phyloP scores from a whole-genome alignment of 37 sponge, comb jelly and placozoan genomes.

The Halisarca cf. caerulea region DNA sequence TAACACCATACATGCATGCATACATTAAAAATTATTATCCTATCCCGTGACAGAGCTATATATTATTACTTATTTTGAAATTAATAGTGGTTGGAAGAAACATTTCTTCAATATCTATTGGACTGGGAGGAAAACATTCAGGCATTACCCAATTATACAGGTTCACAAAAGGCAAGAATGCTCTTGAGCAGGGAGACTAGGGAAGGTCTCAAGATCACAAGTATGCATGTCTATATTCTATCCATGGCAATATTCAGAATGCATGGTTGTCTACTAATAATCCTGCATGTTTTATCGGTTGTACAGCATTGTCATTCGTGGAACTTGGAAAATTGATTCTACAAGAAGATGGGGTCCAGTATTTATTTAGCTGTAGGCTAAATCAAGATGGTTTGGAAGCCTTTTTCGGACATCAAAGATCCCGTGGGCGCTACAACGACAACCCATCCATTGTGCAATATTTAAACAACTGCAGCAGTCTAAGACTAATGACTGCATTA shows the following conservation, averaged over 20 bases:
- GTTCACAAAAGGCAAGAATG: not conserved
- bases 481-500: too few relatives aligned
- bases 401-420: not conserved
- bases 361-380: not conserved
- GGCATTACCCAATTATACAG: not conserved
- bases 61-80: too few relatives aligned
- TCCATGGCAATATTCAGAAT: too few relatives aligned
- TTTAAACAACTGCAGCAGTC: too few relatives aligned
- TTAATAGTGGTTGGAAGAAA: conserved; percentile 34
- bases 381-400: not conserved
- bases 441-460: not conserved
- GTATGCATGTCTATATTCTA: too few relatives aligned
- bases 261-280: too few relatives aligned
- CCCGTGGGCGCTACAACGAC: not conserved
- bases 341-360: not conserved
- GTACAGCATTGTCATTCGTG: conserved; percentile 9
- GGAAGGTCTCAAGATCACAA: not conserved
- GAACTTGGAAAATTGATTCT: too few relatives aligned
- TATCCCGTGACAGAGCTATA: too few relatives aligned
- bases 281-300: too few relatives aligned
- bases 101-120: conserved; percentile 40
- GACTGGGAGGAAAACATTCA: conserved; percentile 34
- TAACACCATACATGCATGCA: too few relatives aligned
- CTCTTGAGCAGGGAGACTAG: not conserved
- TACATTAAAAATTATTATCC: too few relatives aligned